Base-by-base conservation (phyloP, 2,888 invertebrate genomes). In the Pristionchus mayeri region DNA sequence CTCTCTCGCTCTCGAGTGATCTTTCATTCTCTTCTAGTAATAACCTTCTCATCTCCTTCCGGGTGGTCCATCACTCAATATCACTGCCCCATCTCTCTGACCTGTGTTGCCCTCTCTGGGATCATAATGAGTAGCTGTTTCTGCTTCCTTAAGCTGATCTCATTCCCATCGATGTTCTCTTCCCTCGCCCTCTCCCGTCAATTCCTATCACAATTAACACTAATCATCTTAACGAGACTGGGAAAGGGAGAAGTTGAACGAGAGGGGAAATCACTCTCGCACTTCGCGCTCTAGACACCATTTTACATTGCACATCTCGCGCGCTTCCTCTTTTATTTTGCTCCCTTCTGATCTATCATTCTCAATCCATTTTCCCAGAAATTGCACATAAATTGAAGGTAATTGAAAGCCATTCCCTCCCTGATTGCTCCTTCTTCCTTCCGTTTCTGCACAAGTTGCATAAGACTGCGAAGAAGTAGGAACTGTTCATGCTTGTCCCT, bases 201-300 rank as follows among this genome's bases (percentile, higher is more conserved):
- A 7, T 50, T 78, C 50, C 50, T 78, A 78, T 78, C 50, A 78
- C 76, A 50, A 48, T 78, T 78, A 71, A 71, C 71, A 71, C 71
- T 71, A 71, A 71, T 71, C 71, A 71, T 71, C 40, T 40, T 37
- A 71, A 71, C 13, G 71, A 71, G 71, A 71, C 71, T 71, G 71
- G 71, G 71, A 71, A 71, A 71, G 71, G 71, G 71, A 44, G 67
- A 13, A 34, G 30, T 3, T 54, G 30, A n/a, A n/a, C n/a, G 37
- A 37, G 30, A n/a, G 67, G 30, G 67, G 30, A 67, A 40, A 71
- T 44, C 18, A 40, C 71, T 40, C 71, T 34, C 30, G 13, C 63
- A 63, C 34, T 44, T 44, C 40, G 40, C 71, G 37, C 71, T n/a
- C 11, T 30, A n/a, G n/a, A n/a, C 40, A 71, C 21, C 24, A 13